Percentiles rank a stretch among this genome's conserved stretches.
These are phyloP conservation scores for Nebria ingens DNA, from an alignment of 1,140 invertebrate species.

Conservation along the genomic window DNA sequence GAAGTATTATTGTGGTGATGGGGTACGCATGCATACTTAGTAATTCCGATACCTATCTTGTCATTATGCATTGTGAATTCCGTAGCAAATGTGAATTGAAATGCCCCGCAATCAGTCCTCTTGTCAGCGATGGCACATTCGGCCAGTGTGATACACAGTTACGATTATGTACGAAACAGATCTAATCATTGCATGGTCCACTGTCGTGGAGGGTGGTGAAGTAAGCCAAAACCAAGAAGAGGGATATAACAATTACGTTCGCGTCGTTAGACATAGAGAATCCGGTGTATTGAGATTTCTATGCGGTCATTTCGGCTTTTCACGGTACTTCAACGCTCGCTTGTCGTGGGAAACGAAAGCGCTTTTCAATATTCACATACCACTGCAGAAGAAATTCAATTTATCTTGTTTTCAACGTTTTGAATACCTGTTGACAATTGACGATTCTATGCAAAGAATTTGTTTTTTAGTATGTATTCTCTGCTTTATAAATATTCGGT, in stretches of 20 bases:
- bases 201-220: conserved; percentile 13
- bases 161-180: too few species aligned
- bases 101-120: conserved; percentile 27
- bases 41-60: conserved; percentile 24
- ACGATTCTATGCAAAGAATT: too few species aligned
- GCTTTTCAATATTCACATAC: not conserved
- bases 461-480: too few species aligned
- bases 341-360: not conserved
- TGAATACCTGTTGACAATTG: not conserved
- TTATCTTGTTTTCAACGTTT: not conserved
- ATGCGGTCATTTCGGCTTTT: conserved; percentile 24
- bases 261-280: conserved; percentile 29
- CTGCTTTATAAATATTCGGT: too few species aligned
- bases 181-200: not conserved
- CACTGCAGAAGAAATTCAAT: not conserved
- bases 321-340: not conserved
- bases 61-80: conserved; percentile 28
- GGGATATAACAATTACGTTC: conserved; percentile 31
- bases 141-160: too few species aligned
- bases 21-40: conserved; percentile 1
- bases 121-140: conserved; percentile 20
- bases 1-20: not conserved
- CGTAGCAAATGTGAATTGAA: conserved; percentile 25
- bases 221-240: conserved; percentile 17
- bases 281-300: conserved; percentile 25